Conservation (phyloP, 2,888 invertebrate species). For the Meandrusa payeni region DNA sequence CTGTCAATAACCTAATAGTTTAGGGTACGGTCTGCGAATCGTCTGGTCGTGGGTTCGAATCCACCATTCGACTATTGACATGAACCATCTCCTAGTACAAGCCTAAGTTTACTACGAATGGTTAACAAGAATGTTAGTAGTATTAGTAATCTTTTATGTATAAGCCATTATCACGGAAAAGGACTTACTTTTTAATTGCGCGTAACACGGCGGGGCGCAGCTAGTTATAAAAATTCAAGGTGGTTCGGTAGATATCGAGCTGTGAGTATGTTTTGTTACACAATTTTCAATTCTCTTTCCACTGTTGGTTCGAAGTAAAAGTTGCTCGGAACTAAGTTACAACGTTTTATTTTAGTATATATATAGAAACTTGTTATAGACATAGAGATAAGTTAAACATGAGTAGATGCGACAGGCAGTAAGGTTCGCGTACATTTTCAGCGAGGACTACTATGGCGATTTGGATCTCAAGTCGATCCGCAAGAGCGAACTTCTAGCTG, state of each 20-base stretch:
- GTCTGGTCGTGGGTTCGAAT: too few species aligned
- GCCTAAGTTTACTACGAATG: too few species aligned
- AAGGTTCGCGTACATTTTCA: conserved; percentile 83
- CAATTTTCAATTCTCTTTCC: conserved; percentile 54
- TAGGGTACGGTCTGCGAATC: too few species aligned
- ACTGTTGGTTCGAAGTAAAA: conserved; percentile 55
- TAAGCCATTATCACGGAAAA: too few species aligned
- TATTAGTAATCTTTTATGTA: too few species aligned
- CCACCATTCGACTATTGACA: too few species aligned
- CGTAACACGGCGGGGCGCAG: too few species aligned
- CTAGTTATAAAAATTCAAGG: conserved; percentile 76
- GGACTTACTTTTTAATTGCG: too few species aligned
- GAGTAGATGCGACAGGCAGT: conserved; percentile 63
- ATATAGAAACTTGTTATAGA: conserved; percentile 19
- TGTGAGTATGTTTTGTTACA: conserved; percentile 64
- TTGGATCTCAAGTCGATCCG: conserved; percentile 96
- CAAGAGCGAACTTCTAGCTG: conserved; percentile 94
- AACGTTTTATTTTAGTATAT: conserved; percentile 28
- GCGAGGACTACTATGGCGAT: conserved; percentile 98
- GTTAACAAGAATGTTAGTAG: too few species aligned
- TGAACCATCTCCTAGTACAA: too few species aligned
- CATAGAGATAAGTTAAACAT: conserved; percentile 47
- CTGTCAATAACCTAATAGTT: too few species aligned
- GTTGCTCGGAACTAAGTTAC: conserved; percentile 61
- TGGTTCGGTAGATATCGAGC: conserved; percentile 60